Conservation (phyloP, 2,888 invertebrate species). For the Orthonevra nobilis region DNA sequence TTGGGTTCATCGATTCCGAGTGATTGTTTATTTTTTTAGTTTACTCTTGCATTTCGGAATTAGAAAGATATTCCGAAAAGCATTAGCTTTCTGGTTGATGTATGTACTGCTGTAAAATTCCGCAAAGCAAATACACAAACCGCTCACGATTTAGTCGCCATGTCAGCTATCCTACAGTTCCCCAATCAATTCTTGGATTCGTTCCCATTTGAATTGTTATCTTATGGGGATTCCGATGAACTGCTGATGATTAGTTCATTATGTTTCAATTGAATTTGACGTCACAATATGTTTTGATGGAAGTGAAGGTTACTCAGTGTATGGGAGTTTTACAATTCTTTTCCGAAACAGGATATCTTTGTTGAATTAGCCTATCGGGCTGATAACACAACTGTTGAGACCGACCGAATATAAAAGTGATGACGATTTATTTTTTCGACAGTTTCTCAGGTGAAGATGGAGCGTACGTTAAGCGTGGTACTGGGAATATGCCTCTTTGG, state of each 20-base stretch:
- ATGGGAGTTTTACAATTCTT: too few relatives aligned
- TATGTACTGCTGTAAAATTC: neutral
- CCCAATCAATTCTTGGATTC: too few relatives aligned
- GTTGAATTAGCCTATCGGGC: too few relatives aligned
- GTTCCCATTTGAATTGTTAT: too few relatives aligned
- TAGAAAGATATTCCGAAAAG: slow-evolving; percentile 3
- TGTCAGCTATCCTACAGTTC: too few relatives aligned
- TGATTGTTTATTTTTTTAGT: neutral
- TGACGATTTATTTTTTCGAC: slow-evolving; percentile 1
- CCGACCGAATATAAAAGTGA: slow-evolving; percentile 36
- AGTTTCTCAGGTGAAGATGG: slow-evolving; percentile 24
- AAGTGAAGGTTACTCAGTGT: too few relatives aligned
- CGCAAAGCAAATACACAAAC: neutral
- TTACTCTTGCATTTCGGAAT: neutral
- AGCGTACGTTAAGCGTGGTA: neutral
- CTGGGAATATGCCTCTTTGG: slow-evolving; percentile 7
- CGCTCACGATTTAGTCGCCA: neutral
- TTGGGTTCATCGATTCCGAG: slow-evolving; percentile 17
- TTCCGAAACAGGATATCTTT: too few relatives aligned
- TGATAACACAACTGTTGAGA: neutral
- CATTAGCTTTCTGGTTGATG: neutral
- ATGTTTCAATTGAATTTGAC: slow-evolving; percentile 12
- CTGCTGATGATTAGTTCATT: too few relatives aligned
- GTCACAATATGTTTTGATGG: slow-evolving; percentile 28
- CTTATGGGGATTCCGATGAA: too few relatives aligned